Conservation (phyloP, 1,140 invertebrate genomes). For the Drosophila santomea region DNA sequence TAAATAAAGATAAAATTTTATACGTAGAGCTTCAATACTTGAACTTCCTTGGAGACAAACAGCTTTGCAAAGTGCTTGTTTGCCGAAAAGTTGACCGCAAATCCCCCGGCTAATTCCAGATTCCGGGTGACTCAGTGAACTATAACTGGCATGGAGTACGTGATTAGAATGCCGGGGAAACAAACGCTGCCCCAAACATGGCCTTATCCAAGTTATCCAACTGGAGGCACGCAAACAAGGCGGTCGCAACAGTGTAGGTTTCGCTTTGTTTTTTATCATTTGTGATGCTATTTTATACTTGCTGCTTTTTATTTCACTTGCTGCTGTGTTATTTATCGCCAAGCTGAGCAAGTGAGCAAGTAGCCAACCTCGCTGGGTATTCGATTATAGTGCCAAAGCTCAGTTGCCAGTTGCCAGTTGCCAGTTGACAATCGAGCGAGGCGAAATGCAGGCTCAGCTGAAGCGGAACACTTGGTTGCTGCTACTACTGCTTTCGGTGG, state of each 20-base stretch:
- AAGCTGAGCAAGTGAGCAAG: conserved; percentile 53
- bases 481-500: background rate
- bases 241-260: conserved; percentile 25
- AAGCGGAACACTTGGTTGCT: conserved; percentile 54
- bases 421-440: conserved; percentile 61
- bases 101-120: conserved; percentile 23
- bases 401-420: conserved; percentile 67
- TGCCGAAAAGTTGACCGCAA: conserved; percentile 6
- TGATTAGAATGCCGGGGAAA: conserved; percentile 50
- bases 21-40: background rate
- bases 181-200: conserved; percentile 33
- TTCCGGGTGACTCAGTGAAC: conserved; percentile 37
- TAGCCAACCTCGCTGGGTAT: conserved; percentile 43
- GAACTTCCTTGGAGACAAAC: background rate
- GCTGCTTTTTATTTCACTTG: conserved; percentile 6
- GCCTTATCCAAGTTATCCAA: conserved; percentile 34
- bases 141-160: conserved; percentile 45
- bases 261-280: conserved; percentile 33
- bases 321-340: conserved; percentile 46
- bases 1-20: background rate
- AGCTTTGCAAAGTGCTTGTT: conserved; percentile 4
- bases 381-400: conserved; percentile 12
- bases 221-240: conserved; percentile 38
- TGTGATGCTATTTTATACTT: conserved; percentile 12
- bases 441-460: conserved; percentile 50